Evolutionary conservation across 2,888 invertebrate species (phyloP), one percentile per base, ranked within the genome.

Genomic region (Apamea monoglypha): DNA sequence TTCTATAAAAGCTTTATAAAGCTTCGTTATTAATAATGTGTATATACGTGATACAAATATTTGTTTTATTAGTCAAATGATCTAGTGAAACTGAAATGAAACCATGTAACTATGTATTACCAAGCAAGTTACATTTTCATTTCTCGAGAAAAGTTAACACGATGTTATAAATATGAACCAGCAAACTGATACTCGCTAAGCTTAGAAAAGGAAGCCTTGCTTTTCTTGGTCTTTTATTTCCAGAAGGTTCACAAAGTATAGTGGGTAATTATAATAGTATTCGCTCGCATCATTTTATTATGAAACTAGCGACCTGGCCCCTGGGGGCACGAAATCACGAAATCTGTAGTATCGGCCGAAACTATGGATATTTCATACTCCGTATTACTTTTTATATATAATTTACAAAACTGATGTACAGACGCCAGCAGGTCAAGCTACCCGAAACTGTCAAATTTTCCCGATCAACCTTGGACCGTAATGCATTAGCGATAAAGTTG

Each of bases 61-160:
- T 73, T 32, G 16, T 44, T 73, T 64, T 12, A 32, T 7, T 36
- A 6, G 18, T 32, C 47, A 67, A n/a, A 73, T 8, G 36, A 47
- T 21, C 18, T 18, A 16, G 5, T 21, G n/a, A 56, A 56, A 25
- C 53, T 25, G 53, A 8, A 50, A 50, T 50, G 6, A 50, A 56
- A 53, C 53, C 12, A n/a, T 40, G 50, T 77, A 74, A 66, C 14
- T 77, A 47, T 47, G 21, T 66, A 47, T 29, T 59, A 47, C 29
- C n/a, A 29, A 59, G 29, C 29, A 77, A 2, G 6, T 44, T 66
- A 53, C 12, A 61, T 64, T 64, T 44, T 32, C 6, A 40, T 75
- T 32, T 76, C 18, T 16, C 18, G 8, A 66, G 44, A 56, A 66
- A 40, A 50, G n/a, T 16, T 21, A 14, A 74, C 44, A 29, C 21